Evolutionary conservation across 2,113 vertebrate genomes (phyloP).

Genomic region (Pitta sordida): DNA sequence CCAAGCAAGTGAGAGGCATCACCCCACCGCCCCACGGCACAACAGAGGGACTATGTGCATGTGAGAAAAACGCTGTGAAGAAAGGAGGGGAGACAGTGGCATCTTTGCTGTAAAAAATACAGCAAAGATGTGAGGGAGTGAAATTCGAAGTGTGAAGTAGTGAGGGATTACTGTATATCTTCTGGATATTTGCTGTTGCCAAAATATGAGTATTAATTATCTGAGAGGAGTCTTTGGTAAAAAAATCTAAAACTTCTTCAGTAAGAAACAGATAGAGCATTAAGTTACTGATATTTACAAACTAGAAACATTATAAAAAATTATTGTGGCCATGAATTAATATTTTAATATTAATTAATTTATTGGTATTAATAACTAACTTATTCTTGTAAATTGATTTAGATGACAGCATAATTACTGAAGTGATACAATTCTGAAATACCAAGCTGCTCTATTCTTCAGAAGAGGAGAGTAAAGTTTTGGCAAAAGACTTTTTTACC

Average conservation of each 20-base stretch:
- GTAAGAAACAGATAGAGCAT: background rate
- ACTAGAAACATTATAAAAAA: background rate
- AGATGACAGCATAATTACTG: background rate
- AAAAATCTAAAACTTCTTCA: background rate
- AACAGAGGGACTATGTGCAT: too few species aligned
- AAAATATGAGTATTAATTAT: background rate
- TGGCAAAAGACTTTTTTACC: background rate
- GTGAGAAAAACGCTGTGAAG: too few species aligned
- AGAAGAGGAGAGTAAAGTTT: background rate
- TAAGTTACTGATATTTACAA: background rate
- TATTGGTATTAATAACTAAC: background rate
- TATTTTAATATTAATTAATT: background rate
- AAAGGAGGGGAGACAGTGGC: too few species aligned
- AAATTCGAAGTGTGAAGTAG: too few species aligned
- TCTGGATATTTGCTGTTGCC: background rate
- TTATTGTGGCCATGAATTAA: background rate
- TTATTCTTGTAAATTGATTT: background rate
- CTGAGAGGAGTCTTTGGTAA: background rate
- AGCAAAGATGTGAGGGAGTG: too few species aligned
- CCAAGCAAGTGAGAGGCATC: too few species aligned
- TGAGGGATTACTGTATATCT: too few species aligned
- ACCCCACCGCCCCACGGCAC: too few species aligned
- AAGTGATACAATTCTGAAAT: background rate
- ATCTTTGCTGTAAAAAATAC: too few species aligned
- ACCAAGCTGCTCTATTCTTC: background rate